Evolutionary conservation across 2,797 vertebrate species (phyloP), one percentile per base, ranked within the genome.

Genomic region (Betta splendens): DNA sequence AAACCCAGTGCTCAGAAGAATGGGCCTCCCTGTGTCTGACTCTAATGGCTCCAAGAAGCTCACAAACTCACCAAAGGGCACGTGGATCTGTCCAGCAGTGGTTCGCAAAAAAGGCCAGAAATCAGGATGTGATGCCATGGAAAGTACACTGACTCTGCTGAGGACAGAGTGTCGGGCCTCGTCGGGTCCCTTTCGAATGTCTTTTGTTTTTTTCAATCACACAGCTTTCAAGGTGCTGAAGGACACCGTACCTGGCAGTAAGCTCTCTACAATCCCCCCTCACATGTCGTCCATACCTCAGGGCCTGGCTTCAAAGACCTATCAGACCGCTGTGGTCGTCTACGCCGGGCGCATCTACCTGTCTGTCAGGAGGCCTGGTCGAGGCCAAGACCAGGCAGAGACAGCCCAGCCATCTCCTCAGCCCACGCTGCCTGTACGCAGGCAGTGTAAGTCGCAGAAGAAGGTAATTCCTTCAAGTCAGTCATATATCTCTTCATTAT

Each of bases 281-380:
- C 18, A 32, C 9, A 9, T 5, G 8, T 2, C 15, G 20, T 0
- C 0, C 3, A 7, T 57, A 2, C 56, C 61, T 7, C 11, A 20
- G 0, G 71, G 49, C 21, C 18, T 32, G 0, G n/a, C 47, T 0
- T 16, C 58, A 0, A 7, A 0, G 9, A 45, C 10, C 4, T 9
- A 26, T 21, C 45, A 54, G 4, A 67, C 64, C 0, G 77, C 79
- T 2, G 46, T 89, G 0, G 16, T 89, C 20, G 47, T 90, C 55
- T 78, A 78, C 69, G 5, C 16, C 0, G 72, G 76, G 0, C 56
- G 16, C 3, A 43, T 89, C 52, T 89, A 79, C 63, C 68, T 90
- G 57, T 84, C 75, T 26, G 53, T 83, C 37, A 85, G 51, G 54
- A 85, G 10, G 28, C 5, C 23, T 17, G 31, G 4, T 17, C 45